These are phyloP conservation scores for Hydrophis major DNA, from an alignment of 2,797 vertebrate genomes.

Conservation along the genomic window DNA sequence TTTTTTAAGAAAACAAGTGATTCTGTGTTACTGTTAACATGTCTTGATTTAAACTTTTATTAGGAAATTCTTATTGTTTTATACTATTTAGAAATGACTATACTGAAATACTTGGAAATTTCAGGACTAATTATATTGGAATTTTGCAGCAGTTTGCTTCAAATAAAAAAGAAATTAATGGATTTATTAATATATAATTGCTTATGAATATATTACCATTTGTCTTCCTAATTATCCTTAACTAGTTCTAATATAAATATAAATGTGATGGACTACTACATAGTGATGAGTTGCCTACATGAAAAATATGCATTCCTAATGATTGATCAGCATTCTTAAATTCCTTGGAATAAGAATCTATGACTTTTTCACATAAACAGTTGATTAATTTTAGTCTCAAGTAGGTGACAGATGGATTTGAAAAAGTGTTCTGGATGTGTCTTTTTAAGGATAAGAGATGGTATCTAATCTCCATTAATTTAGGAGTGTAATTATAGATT, in stretches of 20 bases:
- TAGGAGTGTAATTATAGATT: background rate
- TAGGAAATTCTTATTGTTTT: constrained; percentile 41
- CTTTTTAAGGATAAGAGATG: background rate
- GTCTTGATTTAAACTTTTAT: constrained; percentile 21
- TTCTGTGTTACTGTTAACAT: background rate
- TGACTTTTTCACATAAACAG: background rate
- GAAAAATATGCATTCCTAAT: background rate
- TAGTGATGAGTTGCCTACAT: background rate
- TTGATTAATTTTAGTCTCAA: background rate
- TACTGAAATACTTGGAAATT: background rate
- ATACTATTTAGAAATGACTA: background rate
- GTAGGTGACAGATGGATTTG: background rate
- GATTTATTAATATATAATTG: background rate
- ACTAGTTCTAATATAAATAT: background rate
- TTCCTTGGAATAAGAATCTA: background rate
- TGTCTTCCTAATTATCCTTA: background rate
- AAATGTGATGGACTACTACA: background rate
- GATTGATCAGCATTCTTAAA: background rate
- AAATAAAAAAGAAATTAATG: background rate
- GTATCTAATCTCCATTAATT: background rate
- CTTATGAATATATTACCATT: background rate
- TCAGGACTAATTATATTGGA: constrained; percentile 34
- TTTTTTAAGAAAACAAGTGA: constrained; percentile 45
- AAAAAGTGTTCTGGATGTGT: background rate
- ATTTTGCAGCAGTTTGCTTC: constrained; percentile 7